A percentile compares a stretch with the other conserved stretches of the same genome.
These are phyloP conservation scores for Cromileptes altivelis DNA, from an alignment of 2,113 vertebrate genomes.

Conservation along the genomic window DNA sequence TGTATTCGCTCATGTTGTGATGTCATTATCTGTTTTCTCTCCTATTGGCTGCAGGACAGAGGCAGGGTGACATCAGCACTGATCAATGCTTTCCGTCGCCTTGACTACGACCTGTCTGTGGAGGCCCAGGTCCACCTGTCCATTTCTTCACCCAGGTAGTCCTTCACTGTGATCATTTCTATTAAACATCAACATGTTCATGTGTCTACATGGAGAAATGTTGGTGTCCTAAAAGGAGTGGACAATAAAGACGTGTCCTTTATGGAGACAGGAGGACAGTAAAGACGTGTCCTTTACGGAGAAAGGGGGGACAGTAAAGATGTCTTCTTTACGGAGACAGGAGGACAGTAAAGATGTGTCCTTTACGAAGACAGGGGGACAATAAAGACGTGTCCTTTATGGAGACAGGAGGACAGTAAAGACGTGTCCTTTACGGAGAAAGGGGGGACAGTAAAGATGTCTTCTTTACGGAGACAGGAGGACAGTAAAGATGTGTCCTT, in stretches of 20 bases:
- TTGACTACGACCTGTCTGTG: conserved; percentile 80
- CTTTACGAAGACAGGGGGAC: not conserved
- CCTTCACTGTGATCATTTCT: not conserved
- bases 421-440: not conserved
- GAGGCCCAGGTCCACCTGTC: conserved; percentile 80
- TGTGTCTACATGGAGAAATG: no score
- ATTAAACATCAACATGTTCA: no score
- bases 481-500: not conserved
- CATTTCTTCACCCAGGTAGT: conserved; percentile 51
- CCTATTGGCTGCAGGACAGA: conserved; percentile 51
- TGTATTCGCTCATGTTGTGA: not conserved
- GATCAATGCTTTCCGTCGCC: conserved; percentile 71
- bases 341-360: no score
- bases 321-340: no score
- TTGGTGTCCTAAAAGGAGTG: no score
- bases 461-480: no score
- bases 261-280: no score
- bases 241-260: no score
- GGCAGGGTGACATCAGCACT: conserved; percentile 52
- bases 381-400: no score
- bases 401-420: no score
- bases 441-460: not conserved
- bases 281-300: not conserved
- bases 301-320: not conserved
- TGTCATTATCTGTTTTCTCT: conserved; percentile 17